These are phyloP conservation scores for Sebastolobus alascanus DNA, from an alignment of 2,797 vertebrate genomes.

Conservation along the genomic window DNA sequence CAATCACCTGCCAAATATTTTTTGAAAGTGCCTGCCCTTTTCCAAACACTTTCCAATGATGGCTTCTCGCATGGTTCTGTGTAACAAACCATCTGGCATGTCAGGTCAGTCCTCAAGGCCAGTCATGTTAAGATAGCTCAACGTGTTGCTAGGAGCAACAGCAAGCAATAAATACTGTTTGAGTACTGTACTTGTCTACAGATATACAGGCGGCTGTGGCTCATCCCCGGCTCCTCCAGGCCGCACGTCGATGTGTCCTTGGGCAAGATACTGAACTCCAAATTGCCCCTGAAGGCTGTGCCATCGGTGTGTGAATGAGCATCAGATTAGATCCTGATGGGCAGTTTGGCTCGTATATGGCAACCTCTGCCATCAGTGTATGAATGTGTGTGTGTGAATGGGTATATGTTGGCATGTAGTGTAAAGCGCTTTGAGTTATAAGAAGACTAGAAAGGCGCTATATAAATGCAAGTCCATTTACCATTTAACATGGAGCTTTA, in stretches of 20 bases:
- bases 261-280: not conserved
- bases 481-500: constrained; percentile 3
- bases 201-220: not conserved
- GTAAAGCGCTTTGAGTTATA: not conserved
- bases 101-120: not conserved
- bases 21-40: too few species aligned
- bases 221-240: not conserved
- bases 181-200: not conserved
- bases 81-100: too few species aligned
- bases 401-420: not conserved
- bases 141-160: constrained; percentile 5
- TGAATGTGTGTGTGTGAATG: not conserved
- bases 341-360: not conserved
- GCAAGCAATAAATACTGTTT: constrained; percentile 3
- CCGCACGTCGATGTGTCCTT: not conserved
- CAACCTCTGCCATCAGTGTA: not conserved
- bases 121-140: not conserved
- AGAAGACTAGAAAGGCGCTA: not conserved
- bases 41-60: too few species aligned
- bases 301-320: not conserved
- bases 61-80: too few species aligned
- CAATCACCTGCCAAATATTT: too few species aligned
- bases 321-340: not conserved
- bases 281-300: not conserved
- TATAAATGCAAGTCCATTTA: not conserved